A percentile compares a stretch with the other conserved stretches of the same genome.
These are phyloP conservation scores for Cataglyphis livida DNA, from an alignment of 2,888 invertebrate genomes.

Conservation along the genomic window DNA sequence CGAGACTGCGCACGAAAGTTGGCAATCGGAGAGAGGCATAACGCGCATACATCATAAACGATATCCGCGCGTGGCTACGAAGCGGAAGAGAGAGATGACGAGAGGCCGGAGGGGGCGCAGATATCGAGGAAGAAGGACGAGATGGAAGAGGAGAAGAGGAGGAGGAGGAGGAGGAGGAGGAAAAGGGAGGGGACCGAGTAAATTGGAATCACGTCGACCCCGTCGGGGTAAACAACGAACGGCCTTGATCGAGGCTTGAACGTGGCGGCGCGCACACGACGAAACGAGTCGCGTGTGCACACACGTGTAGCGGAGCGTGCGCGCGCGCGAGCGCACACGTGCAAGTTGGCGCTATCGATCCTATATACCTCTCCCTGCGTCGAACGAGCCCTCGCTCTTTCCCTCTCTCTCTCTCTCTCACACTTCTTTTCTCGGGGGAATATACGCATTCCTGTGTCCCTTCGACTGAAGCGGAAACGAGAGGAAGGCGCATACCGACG, in stretches of 20 bases:
- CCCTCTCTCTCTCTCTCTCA: not conserved
- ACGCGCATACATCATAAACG: not conserved
- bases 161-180: not conserved
- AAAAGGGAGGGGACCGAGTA: conserved; percentile 49
- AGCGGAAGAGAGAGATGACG: not conserved
- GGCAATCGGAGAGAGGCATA: not conserved
- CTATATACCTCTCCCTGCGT: conserved; percentile 50
- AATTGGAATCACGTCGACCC: conserved; percentile 71
- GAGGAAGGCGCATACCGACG: conserved; percentile 40
- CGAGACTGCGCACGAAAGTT: conserved; percentile 17
- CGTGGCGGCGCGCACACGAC: conserved; percentile 32
- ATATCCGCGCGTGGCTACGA: conserved; percentile 30
- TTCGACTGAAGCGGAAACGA: conserved; percentile 47
- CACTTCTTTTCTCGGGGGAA: conserved; percentile 6
- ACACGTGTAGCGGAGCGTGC: conserved; percentile 33
- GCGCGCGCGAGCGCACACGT: conserved; percentile 48
- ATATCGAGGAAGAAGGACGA: not conserved
- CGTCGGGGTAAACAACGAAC: conserved; percentile 68
- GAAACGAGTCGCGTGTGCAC: conserved; percentile 35
- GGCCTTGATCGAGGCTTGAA: conserved; percentile 73
- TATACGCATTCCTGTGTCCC: conserved; percentile 46
- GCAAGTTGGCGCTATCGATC: conserved; percentile 67
- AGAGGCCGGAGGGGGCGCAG: not conserved
- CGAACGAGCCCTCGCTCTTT: conserved; percentile 16
- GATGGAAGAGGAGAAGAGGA: not conserved